Evolutionary conservation across 1,140 invertebrate species (phyloP).

Genomic region (Gonioctena quinquepunctata): DNA sequence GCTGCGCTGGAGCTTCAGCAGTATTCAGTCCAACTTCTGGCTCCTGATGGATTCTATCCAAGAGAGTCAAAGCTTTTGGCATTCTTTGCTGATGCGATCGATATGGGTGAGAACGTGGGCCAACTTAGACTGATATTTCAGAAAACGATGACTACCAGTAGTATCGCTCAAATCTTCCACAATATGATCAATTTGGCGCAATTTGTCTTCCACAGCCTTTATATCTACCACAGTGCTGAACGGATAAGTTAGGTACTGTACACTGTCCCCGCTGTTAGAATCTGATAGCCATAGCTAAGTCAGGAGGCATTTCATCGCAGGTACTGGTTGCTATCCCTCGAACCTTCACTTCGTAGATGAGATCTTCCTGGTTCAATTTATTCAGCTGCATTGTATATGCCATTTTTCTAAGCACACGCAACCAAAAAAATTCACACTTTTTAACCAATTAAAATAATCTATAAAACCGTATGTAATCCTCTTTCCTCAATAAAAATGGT

Average conservation of each 20-base stretch:
- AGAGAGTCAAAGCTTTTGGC: not conserved
- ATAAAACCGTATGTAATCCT: no score
- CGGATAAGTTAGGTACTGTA: constrained; percentile 4
- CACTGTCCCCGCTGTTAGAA: constrained; percentile 1
- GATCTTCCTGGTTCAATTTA: not conserved
- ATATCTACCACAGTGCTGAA: constrained; percentile 1
- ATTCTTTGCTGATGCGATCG: not conserved
- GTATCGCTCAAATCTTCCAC: not conserved
- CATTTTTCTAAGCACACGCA: not conserved
- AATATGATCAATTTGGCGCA: not conserved
- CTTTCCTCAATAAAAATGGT: no score
- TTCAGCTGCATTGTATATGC: not conserved
- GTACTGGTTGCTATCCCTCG: not conserved
- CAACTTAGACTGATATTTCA: not conserved
- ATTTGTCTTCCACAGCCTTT: not conserved
- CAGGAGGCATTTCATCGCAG: not conserved
- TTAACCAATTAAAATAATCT: no score
- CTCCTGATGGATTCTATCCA: not conserved
- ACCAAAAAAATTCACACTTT: not conserved
- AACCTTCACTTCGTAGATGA: not conserved
- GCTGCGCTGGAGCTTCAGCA: not conserved
- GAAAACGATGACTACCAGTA: not conserved
- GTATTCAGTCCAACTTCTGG: not conserved
- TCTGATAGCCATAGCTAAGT: not conserved
- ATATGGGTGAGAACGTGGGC: not conserved